These are phyloP conservation scores for Neelides sp. DNA, from an alignment of 1,140 invertebrate species.

Conservation along the genomic window DNA sequence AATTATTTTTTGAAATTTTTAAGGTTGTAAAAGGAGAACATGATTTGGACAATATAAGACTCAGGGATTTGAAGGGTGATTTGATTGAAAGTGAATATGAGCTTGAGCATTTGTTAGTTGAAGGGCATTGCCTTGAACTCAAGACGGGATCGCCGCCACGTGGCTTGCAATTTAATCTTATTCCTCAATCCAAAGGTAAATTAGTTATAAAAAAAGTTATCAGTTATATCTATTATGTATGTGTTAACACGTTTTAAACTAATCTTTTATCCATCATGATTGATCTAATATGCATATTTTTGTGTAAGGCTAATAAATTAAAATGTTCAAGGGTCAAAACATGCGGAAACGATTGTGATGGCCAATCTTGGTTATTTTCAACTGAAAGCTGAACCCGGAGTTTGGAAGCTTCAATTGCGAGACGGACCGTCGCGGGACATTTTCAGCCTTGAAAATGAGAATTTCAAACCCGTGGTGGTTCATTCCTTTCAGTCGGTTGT, in stretches of 20 bases:
- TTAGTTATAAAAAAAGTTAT: not conserved
- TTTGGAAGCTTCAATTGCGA: conserved; percentile 72
- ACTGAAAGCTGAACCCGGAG: conserved; percentile 92
- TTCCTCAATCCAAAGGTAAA: conserved; percentile 36
- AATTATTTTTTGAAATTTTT: not conserved
- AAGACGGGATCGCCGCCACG: conserved; percentile 81
- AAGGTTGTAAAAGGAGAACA: conserved; percentile 66
- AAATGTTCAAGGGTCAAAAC: not conserved
- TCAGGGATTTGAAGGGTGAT: conserved; percentile 60
- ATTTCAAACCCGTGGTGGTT: conserved; percentile 66
- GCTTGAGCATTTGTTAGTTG: conserved; percentile 76
- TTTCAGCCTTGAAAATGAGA: conserved; percentile 44
- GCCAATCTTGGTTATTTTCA: conserved; percentile 97
- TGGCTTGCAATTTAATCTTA: conserved; percentile 91
- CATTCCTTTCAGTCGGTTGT: conserved; percentile 80
- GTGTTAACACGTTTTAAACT: not conserved
- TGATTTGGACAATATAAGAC: conserved; percentile 94
- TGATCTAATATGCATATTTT: too few species aligned
- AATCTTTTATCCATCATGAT: too few species aligned
- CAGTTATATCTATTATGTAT: not conserved
- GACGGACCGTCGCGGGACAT: conserved; percentile 89
- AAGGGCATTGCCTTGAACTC: conserved; percentile 94
- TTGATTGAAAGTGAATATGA: conserved; percentile 62
- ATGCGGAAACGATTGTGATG: conserved; percentile 98
- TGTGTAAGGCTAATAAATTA: not conserved